Percentiles rank a stretch among this genome's conserved stretches.
phyloP scores from a whole-genome alignment of 2,888 invertebrate genomes.

The Cantharis rustica region DNA sequence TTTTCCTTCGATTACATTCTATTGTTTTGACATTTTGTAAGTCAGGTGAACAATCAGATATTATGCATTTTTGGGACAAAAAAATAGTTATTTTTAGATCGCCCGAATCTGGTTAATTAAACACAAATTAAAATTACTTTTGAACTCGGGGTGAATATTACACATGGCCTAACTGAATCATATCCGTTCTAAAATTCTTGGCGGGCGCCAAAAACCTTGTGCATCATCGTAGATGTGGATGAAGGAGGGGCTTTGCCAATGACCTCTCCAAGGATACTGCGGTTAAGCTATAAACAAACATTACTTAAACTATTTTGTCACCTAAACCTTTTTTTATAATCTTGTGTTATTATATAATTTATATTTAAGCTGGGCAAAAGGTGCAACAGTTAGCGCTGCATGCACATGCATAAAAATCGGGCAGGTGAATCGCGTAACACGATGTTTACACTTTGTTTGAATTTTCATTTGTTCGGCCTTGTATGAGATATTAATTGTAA shows the following conservation, averaged over 20 bases:
- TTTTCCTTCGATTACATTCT: background rate
- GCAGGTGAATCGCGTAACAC: conserved; percentile 43
- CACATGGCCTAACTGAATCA: conserved; percentile 37
- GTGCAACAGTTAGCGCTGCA: background rate
- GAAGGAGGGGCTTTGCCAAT: conserved; percentile 36
- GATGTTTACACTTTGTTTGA: conserved; percentile 43
- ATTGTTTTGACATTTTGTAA: background rate
- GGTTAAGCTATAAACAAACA: conserved; percentile 33
- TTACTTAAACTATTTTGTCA: background rate
- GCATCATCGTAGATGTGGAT: conserved; percentile 27
- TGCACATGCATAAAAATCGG: background rate
- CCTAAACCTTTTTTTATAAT: background rate
- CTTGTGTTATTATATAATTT: conserved; percentile 13
- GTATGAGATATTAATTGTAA: background rate
- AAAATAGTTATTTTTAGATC: background rate
- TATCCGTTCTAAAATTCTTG: conserved; percentile 40
- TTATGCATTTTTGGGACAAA: background rate
- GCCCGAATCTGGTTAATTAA: background rate
- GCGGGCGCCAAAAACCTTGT: conserved; percentile 33
- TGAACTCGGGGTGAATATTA: conserved; percentile 11
- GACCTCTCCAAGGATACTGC: conserved; percentile 43
- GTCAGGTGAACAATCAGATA: background rate
- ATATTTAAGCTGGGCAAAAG: background rate
- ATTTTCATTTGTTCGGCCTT: conserved; percentile 36
- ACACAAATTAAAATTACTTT: background rate